Conservation (phyloP, 2,888 invertebrate species). For the Rhagium mordax region DNA sequence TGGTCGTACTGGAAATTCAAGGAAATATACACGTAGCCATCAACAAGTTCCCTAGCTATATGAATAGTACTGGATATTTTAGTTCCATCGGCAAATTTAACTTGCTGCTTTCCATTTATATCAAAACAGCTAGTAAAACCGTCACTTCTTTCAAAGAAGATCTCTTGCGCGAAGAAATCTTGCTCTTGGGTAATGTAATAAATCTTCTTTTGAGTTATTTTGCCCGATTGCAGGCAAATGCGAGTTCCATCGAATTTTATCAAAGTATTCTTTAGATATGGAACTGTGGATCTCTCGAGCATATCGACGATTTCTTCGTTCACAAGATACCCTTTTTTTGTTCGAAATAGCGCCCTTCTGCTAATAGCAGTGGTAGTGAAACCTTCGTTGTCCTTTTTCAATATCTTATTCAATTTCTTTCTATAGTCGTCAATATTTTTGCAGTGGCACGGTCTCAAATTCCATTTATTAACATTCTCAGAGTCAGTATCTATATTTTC, state of each 20-base stretch:
- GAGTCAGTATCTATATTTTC: slow-evolving; percentile 48
- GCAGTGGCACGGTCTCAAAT: slow-evolving; percentile 46
- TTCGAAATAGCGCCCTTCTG: slow-evolving; percentile 48
- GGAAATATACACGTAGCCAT: slow-evolving; percentile 56
- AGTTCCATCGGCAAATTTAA: slow-evolving; percentile 56
- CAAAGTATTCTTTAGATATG: slow-evolving; percentile 52
- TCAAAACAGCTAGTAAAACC: slow-evolving; percentile 54
- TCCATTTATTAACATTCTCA: slow-evolving; percentile 36
- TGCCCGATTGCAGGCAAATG: slow-evolving; percentile 46
- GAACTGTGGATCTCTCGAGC: slow-evolving; percentile 49
- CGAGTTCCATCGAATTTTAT: slow-evolving; percentile 53
- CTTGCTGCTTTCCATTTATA: slow-evolving; percentile 47
- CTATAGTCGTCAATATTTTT: slow-evolving; percentile 49
- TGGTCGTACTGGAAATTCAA: slow-evolving; percentile 55
- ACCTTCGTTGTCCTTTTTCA: slow-evolving; percentile 34
- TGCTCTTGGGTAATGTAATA: slow-evolving; percentile 49
- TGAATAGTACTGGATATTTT: slow-evolving; percentile 48
- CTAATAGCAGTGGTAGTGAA: slow-evolving; percentile 35
- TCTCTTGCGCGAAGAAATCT: slow-evolving; percentile 55
- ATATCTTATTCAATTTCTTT: slow-evolving; percentile 48
- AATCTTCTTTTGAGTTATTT: slow-evolving; percentile 51
- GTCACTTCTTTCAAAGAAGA: slow-evolving; percentile 57
- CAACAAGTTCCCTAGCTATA: slow-evolving; percentile 51
- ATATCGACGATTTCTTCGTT: slow-evolving; percentile 44
- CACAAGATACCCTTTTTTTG: slow-evolving; percentile 47